Evolutionary conservation across 2,888 invertebrate genomes (phyloP).

Genomic region (Stenchaetothrips biformis): DNA sequence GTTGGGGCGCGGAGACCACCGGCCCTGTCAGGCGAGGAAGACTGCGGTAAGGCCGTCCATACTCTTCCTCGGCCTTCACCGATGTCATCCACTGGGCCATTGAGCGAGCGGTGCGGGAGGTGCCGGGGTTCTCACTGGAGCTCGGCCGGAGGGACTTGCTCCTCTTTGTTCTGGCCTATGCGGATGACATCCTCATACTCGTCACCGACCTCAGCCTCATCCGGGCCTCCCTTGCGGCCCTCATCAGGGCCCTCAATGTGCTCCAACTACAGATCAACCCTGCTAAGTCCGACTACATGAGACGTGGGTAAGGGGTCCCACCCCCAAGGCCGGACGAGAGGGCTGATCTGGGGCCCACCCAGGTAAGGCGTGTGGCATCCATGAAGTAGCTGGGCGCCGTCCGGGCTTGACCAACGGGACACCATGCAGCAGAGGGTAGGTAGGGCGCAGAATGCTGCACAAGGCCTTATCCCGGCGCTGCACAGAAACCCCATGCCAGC

Average conservation of each 20-base stretch:
- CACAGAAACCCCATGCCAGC: neutral
- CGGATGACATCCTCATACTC: no score
- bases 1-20: neutral
- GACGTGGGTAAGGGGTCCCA: no score
- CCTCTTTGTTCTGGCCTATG: no score
- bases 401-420: neutral
- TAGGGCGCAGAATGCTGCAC: neutral
- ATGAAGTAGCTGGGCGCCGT: neutral
- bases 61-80: neutral
- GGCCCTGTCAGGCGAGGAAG: neutral
- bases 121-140: no score
- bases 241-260: no score
- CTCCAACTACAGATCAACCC: no score
- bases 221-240: no score
- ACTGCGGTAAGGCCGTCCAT: neutral
- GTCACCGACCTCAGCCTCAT: no score
- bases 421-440: neutral
- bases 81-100: neutral
- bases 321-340: accelerated
- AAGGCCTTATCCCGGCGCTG: neutral
- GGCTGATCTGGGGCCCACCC: neutral
- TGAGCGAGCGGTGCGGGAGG: no score
- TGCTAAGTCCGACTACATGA: no score
- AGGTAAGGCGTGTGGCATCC: accelerated
- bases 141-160: no score